Percentiles rank a stretch among this genome's conserved stretches.
Conservation (phyloP, 2,797 vertebrate genomes). For the Salmo trutta region DNA sequence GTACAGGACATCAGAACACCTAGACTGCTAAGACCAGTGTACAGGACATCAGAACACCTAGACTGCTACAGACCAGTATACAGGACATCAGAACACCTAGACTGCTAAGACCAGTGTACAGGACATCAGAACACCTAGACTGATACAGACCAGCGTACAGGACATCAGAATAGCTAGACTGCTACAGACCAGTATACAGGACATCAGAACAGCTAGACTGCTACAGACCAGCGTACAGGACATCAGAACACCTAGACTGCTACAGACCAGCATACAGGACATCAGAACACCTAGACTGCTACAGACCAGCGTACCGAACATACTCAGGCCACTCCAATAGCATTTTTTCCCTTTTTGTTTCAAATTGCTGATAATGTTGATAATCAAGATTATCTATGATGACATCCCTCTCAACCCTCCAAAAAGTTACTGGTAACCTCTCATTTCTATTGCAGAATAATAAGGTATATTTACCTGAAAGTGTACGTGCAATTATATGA, state of each 20-base stretch:
- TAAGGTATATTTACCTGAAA: background rate
- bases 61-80: background rate
- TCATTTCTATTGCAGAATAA: background rate
- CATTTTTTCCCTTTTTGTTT: background rate
- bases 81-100: background rate
- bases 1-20: too few species aligned
- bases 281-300: background rate
- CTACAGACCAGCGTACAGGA: background rate
- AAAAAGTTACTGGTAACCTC: background rate
- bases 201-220: too few species aligned
- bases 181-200: background rate
- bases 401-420: background rate
- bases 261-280: background rate
- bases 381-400: background rate
- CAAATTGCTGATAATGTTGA: background rate
- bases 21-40: background rate
- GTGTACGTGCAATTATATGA: background rate
- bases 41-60: too few species aligned
- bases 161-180: background rate
- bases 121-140: too few species aligned
- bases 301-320: background rate
- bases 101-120: too few species aligned
- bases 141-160: background rate
- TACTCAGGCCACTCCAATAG: background rate
- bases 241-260: too few species aligned